phyloP scores from a whole-genome alignment of 2,888 invertebrate genomes.

The Nephrotoma flavescens region DNA sequence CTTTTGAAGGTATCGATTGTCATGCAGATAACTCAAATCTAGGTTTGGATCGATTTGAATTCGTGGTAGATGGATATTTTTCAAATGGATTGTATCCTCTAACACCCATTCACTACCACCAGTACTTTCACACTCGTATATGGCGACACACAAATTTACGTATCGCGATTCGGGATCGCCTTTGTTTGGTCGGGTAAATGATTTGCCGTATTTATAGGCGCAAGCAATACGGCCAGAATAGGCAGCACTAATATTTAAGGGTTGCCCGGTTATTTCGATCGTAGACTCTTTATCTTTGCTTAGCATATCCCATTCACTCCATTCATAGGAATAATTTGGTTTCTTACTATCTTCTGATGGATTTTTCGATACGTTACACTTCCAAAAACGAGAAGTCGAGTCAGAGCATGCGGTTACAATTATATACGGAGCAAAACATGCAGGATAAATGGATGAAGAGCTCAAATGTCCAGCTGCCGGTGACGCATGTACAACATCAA shows the following conservation, averaged over 20 bases:
- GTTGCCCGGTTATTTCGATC: conserved; percentile 66
- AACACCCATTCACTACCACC: conserved; percentile 90
- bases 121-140: conserved; percentile 98
- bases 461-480: conserved; percentile 95
- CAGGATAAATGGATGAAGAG: conserved; percentile 95
- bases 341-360: conserved; percentile 12
- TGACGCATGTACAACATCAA: conserved; percentile 84
- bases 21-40: conserved; percentile 68
- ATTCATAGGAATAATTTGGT: conserved; percentile 38
- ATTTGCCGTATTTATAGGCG: conserved; percentile 88
- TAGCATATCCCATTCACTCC: conserved; percentile 86
- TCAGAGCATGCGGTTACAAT: conserved; percentile 93
- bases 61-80: conserved; percentile 77
- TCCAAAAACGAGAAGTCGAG: conserved; percentile 77
- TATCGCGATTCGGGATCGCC: conserved; percentile 65
- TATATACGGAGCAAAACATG: conserved; percentile 96
- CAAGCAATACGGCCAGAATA: conserved; percentile 96
- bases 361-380: conserved; percentile 48
- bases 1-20: conserved; percentile 64
- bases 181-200: conserved; percentile 67
- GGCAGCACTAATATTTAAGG: conserved; percentile 87
- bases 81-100: conserved; percentile 88
- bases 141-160: conserved; percentile 84
- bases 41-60: conserved; percentile 70
- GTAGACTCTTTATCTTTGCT: conserved; percentile 49